Percentiles rank a stretch among this genome's conserved stretches.
Evolutionary conservation across 2,888 invertebrate genomes (phyloP).

Genomic region (Nymphalis c-album): DNA sequence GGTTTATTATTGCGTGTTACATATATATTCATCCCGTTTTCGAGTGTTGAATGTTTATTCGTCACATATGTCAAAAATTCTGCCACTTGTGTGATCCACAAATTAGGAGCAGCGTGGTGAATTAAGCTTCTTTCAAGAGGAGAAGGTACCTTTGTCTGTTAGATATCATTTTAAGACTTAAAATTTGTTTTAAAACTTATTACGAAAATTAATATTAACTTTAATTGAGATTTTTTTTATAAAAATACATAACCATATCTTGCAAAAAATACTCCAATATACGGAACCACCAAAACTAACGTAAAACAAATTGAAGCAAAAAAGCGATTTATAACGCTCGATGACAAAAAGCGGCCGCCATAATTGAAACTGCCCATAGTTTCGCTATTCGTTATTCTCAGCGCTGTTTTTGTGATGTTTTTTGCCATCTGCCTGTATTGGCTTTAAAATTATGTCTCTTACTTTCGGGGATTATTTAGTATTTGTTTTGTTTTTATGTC

Average conservation of each 20-base stretch:
- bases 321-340: conserved; percentile 15
- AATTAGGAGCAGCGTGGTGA: too few species aligned
- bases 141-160: too few species aligned
- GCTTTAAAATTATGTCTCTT: conserved; percentile 2
- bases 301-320: conserved; percentile 12
- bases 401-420: conserved; percentile 20
- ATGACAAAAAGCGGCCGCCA: conserved; percentile 23
- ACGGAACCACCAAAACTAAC: conserved; percentile 6
- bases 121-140: too few species aligned
- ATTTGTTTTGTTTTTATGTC: neutral
- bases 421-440: conserved; percentile 3
- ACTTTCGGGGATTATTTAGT: neutral
- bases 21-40: too few species aligned
- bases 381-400: conserved; percentile 17
- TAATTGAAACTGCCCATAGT: conserved; percentile 31
- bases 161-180: too few species aligned
- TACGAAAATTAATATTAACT: too few species aligned
- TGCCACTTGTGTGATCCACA: too few species aligned
- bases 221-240: too few species aligned
- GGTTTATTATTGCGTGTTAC: too few species aligned
- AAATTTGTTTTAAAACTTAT: too few species aligned
- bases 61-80: too few species aligned
- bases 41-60: too few species aligned
- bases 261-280: neutral
- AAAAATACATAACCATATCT: neutral